phyloP scores from a whole-genome alignment of 64 coral and sea anemone genomes.

The Porites lutea region DNA sequence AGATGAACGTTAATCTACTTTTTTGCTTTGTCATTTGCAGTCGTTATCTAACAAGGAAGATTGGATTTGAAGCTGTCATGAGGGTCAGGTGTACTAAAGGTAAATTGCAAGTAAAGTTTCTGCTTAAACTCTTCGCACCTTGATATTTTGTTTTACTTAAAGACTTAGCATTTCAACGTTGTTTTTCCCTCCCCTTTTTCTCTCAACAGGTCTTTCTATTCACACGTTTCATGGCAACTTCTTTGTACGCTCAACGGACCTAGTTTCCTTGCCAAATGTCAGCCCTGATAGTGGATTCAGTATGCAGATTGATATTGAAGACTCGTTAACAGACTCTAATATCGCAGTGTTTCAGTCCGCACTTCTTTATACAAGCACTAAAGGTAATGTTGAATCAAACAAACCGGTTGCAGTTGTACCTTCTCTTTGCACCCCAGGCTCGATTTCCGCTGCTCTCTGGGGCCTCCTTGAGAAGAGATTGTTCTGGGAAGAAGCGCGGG shows the following conservation, averaged over 20 bases:
- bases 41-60: constrained; percentile 97
- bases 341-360: constrained; percentile 95
- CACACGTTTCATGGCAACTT: constrained; percentile 99
- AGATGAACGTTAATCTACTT: too few relatives aligned
- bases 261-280: constrained; percentile 96
- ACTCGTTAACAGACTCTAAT: constrained; percentile 80
- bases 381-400: constrained; percentile 48
- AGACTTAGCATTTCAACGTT: too few relatives aligned
- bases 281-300: constrained; percentile 93
- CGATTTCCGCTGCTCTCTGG: too few relatives aligned
- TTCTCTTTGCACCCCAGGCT: too few relatives aligned
- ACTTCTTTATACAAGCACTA: constrained; percentile 95
- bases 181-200: not conserved
- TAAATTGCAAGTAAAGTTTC: not conserved
- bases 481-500: too few relatives aligned
- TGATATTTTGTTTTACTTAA: too few relatives aligned
- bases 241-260: constrained; percentile 98
- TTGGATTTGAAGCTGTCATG: constrained; percentile 99
- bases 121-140: not conserved
- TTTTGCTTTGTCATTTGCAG: constrained; percentile 21
- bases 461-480: too few relatives aligned
- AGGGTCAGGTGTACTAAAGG: constrained; percentile 98
- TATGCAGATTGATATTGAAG: constrained; percentile 99
- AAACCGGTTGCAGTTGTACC: too few relatives aligned
- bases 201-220: constrained; percentile 84